These are phyloP conservation scores for Yponomeuta sedellus DNA, from an alignment of 2,888 invertebrate species.

Conservation along the genomic window DNA sequence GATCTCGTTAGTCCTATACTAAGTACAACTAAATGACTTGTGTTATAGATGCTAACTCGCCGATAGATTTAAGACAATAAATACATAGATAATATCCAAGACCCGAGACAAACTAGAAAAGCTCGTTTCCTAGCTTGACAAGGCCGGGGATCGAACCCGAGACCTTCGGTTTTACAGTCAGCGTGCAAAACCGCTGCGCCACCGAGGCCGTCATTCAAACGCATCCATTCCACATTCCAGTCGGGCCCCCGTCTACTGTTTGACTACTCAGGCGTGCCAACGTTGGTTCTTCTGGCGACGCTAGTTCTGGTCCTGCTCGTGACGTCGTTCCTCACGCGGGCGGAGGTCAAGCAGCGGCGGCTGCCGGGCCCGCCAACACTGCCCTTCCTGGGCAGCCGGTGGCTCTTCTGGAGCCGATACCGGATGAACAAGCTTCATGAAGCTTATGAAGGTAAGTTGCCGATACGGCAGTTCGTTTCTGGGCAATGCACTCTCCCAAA, in stretches of 20 bases:
- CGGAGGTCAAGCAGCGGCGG: slow-evolving; percentile 40
- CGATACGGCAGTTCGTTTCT: too few relatives aligned
- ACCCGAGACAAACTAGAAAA: too few relatives aligned
- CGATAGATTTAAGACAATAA: too few relatives aligned
- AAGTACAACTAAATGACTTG: too few relatives aligned
- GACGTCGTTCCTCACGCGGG: slow-evolving; percentile 40
- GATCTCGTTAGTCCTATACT: too few relatives aligned
- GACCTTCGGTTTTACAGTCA: too few relatives aligned
- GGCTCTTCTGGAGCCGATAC: slow-evolving; percentile 85
- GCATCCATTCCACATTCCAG: slow-evolving; percentile 30
- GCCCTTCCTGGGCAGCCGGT: slow-evolving; percentile 86
- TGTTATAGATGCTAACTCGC: too few relatives aligned
- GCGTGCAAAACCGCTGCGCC: too few relatives aligned
- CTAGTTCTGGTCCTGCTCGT: slow-evolving; percentile 47
- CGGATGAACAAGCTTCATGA: slow-evolving; percentile 84
- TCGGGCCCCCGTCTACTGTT: slow-evolving; percentile 52
- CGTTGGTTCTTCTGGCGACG: slow-evolving; percentile 48
- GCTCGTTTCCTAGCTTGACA: too few relatives aligned
- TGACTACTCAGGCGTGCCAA: slow-evolving; percentile 65
- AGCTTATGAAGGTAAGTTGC: neutral
- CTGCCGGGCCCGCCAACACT: slow-evolving; percentile 86
- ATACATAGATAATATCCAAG: too few relatives aligned
- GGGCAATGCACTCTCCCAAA: neutral
- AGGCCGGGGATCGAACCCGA: too few relatives aligned
- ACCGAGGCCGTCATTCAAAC: too few relatives aligned